These are phyloP conservation scores for Dendronephthya gigantea DNA, from an alignment of 64 coral and sea anemone genomes.

Conservation along the genomic window DNA sequence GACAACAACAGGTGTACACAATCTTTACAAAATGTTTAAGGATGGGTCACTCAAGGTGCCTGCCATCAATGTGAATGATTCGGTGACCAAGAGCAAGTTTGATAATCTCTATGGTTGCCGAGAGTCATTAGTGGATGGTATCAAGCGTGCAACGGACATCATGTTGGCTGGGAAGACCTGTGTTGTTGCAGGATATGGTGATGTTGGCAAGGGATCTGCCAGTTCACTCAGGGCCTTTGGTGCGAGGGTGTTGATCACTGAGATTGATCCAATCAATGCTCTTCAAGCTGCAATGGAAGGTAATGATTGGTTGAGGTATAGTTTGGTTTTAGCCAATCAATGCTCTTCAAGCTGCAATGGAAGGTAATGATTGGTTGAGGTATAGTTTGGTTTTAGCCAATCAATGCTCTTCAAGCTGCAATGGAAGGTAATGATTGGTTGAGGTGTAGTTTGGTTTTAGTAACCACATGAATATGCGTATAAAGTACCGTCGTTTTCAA, in stretches of 20 bases:
- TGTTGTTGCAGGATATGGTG: conserved; percentile 97
- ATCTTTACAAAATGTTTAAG: conserved; percentile 88
- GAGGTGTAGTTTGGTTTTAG: too few relatives aligned
- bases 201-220: conserved; percentile 92
- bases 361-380: conserved; percentile 76
- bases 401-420: conserved; percentile 97
- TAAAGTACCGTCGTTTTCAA: too few relatives aligned
- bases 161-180: conserved; percentile 92
- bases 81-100: conserved; percentile 98
- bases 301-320: too few relatives aligned
- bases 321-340: conserved; percentile 99
- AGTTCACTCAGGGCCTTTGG: conserved; percentile 82
- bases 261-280: conserved; percentile 98
- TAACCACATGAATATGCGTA: too few relatives aligned
- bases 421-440: conserved; percentile 87
- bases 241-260: conserved; percentile 67
- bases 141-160: conserved; percentile 93
- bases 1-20: conserved; percentile 94
- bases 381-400: too few relatives aligned
- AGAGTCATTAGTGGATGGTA: conserved; percentile 94
- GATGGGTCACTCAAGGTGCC: conserved; percentile 50
- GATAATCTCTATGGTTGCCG: conserved; percentile 97
- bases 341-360: conserved; percentile 96
- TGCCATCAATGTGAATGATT: conserved; percentile 95
- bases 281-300: conserved; percentile 98